A percentile compares a stretch with the other conserved stretches of the same genome.
phyloP scores from a whole-genome alignment of 1,140 invertebrate genomes.

The Daktulosphaira vitifoliae region DNA sequence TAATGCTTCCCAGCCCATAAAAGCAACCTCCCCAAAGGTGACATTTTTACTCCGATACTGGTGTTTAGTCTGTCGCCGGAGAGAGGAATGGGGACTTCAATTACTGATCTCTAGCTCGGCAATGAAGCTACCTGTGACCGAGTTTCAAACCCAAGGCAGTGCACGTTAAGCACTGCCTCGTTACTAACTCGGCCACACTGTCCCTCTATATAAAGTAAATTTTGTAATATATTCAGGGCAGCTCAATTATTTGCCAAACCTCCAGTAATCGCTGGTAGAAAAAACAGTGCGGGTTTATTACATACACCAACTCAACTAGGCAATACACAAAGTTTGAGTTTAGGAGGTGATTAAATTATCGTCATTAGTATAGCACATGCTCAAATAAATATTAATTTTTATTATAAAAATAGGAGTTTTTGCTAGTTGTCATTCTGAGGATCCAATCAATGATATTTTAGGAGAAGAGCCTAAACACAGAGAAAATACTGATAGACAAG shows the following conservation, averaged over 20 bases:
- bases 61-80: neutral
- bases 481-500: constrained; percentile 9
- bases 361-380: too few relatives aligned
- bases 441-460: constrained; percentile 32
- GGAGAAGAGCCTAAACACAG: neutral
- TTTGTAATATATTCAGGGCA: constrained; percentile 41
- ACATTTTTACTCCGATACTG: too few relatives aligned
- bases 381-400: too few relatives aligned
- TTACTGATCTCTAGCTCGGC: too few relatives aligned
- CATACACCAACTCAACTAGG: constrained; percentile 35
- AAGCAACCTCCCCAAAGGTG: neutral
- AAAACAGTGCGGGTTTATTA: constrained; percentile 35
- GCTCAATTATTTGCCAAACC: constrained; percentile 46
- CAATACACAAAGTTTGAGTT: constrained; percentile 45
- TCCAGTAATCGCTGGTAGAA: constrained; percentile 28
- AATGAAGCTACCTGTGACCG: too few relatives aligned
- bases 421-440: constrained; percentile 28
- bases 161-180: too few relatives aligned
- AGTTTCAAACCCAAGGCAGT: too few relatives aligned
- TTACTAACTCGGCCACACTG: too few relatives aligned
- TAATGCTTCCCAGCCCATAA: neutral
- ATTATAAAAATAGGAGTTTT: constrained; percentile 16
- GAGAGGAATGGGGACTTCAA: too few relatives aligned
- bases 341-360: too few relatives aligned
- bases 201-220: neutral